Percentiles rank a stretch among this genome's conserved stretches.
phyloP scores from a whole-genome alignment of 2,888 invertebrate genomes.

The Nemapogon koenigi region DNA sequence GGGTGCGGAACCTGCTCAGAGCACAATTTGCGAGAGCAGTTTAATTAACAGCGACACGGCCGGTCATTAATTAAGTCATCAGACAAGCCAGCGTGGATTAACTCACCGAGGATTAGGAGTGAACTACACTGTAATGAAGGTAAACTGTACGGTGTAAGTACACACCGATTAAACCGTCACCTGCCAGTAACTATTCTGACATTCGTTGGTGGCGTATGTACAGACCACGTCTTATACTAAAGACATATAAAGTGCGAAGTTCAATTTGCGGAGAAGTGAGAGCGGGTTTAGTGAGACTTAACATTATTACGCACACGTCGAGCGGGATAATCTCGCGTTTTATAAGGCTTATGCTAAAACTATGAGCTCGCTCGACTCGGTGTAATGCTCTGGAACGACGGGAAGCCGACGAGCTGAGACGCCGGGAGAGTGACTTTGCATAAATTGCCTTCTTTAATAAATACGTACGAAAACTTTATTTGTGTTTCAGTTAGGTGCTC shows the following conservation, averaged over 20 bases:
- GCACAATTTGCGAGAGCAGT: constrained; percentile 54
- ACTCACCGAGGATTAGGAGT: constrained; percentile 26
- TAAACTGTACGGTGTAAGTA: constrained; percentile 35
- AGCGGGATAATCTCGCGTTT: constrained; percentile 13
- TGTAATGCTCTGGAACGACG: constrained; percentile 1
- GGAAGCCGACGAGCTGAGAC: neutral
- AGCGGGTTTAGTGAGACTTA: constrained; percentile 12
- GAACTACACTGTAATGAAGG: too few species aligned
- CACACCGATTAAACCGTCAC: too few species aligned
- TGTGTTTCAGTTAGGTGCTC: constrained; percentile 16
- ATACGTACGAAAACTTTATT: constrained; percentile 12
- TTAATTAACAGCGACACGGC: constrained; percentile 58
- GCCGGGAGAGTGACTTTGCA: neutral
- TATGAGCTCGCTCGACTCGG: constrained; percentile 8
- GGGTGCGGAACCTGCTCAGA: constrained; percentile 38
- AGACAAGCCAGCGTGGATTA: constrained; percentile 33
- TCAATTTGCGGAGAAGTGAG: constrained; percentile 10
- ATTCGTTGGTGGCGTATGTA: too few species aligned
- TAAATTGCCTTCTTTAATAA: too few species aligned
- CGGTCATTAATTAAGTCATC: constrained; percentile 62
- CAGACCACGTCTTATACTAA: too few species aligned
- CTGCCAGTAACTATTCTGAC: too few species aligned
- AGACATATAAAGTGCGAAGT: neutral
- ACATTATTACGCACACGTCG: constrained; percentile 13
- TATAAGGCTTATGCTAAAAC: constrained; percentile 14